Evolutionary conservation across 2,888 invertebrate species (phyloP).

Genomic region (Cetonia aurata): DNA sequence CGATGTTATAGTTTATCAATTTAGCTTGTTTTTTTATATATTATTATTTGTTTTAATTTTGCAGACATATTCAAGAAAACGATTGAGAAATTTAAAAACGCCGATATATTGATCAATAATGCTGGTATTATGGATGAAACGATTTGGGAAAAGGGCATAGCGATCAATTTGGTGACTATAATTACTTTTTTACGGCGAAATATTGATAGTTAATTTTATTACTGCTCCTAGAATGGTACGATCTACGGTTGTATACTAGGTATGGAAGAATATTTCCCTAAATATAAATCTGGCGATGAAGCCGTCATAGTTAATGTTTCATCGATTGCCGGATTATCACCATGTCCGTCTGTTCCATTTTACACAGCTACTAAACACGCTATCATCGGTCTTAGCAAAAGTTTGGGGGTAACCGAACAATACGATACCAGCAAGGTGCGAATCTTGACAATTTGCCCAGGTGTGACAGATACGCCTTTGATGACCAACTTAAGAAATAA

Average conservation of each 20-base stretch:
- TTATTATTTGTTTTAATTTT: neutral
- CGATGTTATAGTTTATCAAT: too few species aligned
- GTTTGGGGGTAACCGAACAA: constrained; percentile 58
- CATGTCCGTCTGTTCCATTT: constrained; percentile 59
- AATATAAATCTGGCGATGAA: constrained; percentile 66
- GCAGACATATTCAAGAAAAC: constrained; percentile 30
- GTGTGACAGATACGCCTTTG: constrained; percentile 62
- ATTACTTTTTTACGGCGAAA: neutral
- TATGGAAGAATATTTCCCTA: constrained; percentile 65
- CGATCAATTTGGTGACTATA: constrained; percentile 28
- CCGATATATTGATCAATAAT: constrained; percentile 29
- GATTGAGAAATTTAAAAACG: constrained; percentile 11
- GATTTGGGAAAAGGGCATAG: constrained; percentile 26
- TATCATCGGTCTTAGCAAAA: constrained; percentile 59
- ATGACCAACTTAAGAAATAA: constrained; percentile 34
- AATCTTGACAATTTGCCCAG: constrained; percentile 64
- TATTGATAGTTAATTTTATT: neutral
- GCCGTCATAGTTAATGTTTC: constrained; percentile 68
- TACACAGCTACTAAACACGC: constrained; percentile 64
- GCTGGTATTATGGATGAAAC: constrained; percentile 25
- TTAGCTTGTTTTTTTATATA: too few species aligned
- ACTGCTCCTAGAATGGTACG: constrained; percentile 62
- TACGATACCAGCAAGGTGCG: constrained; percentile 62
- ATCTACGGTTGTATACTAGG: constrained; percentile 64
- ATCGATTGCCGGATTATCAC: constrained; percentile 63